phyloP scores from a whole-genome alignment of 1,140 invertebrate genomes.

The Saccostrea echinata region DNA sequence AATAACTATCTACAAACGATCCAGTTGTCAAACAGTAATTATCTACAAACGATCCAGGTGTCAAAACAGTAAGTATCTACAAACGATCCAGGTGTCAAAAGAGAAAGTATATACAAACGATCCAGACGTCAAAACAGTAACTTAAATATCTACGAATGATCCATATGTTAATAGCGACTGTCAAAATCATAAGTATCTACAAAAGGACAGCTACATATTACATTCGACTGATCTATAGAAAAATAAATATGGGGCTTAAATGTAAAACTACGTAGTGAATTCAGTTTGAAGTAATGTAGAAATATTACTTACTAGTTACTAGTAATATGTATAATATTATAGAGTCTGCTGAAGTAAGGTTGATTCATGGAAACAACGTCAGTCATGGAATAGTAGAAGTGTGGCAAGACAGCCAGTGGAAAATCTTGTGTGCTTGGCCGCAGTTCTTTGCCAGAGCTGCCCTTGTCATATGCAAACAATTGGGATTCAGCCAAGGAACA shows the following conservation, averaged over 20 bases:
- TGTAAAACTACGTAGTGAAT: too few relatives aligned
- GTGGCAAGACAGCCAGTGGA: conserved; percentile 79
- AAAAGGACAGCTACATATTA: too few relatives aligned
- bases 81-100: background rate
- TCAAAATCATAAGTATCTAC: too few relatives aligned
- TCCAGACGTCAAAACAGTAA: too few relatives aligned
- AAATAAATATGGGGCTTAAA: too few relatives aligned
- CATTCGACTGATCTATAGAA: too few relatives aligned
- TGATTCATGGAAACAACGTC: background rate
- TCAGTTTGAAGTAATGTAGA: background rate
- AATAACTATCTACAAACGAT: too few relatives aligned
- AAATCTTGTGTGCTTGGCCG: conserved; percentile 87
- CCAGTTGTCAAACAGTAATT: too few relatives aligned
- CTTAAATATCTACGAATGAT: too few relatives aligned
- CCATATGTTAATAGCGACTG: too few relatives aligned
- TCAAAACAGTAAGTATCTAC: background rate
- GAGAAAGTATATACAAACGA: background rate
- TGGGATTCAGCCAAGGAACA: conserved; percentile 81
- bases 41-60: too few relatives aligned
- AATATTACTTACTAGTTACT: background rate
- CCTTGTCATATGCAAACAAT: conserved; percentile 86
- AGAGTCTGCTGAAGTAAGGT: background rate
- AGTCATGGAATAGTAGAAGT: conserved; percentile 16
- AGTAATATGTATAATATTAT: background rate
- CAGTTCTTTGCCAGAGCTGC: conserved; percentile 85